Evolutionary conservation across 2,888 invertebrate species (phyloP).

Genomic region (Cataglyphis albicans): DNA sequence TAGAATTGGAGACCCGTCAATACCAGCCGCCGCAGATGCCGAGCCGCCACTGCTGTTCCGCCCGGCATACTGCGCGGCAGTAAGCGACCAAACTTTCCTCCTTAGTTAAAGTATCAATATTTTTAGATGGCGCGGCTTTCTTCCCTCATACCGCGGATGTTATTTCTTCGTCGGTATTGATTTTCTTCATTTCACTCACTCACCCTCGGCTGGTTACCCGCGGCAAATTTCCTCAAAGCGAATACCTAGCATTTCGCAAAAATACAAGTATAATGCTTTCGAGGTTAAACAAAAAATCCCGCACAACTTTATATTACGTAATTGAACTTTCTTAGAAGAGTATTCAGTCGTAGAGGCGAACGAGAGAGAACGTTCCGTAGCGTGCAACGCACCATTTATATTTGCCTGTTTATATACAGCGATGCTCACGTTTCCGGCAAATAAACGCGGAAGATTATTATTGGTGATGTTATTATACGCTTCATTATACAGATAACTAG

Average conservation of each 20-base stretch:
- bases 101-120: constrained; percentile 84
- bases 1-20: constrained; percentile 82
- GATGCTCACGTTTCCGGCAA: constrained; percentile 15
- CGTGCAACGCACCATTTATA: background rate
- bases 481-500: constrained; percentile 11
- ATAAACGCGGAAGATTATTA: constrained; percentile 3
- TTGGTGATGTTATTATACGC: background rate
- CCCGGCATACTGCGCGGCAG: constrained; percentile 37
- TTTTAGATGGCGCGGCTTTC: constrained; percentile 79
- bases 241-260: constrained; percentile 50
- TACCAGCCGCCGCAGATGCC: constrained; percentile 80
- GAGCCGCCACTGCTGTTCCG: constrained; percentile 59
- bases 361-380: background rate
- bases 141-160: constrained; percentile 77
- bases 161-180: constrained; percentile 78
- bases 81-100: constrained; percentile 79
- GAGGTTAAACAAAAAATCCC: constrained; percentile 60
- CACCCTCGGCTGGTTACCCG: background rate
- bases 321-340: constrained; percentile 36
- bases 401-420: background rate
- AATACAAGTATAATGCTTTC: constrained; percentile 40
- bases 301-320: constrained; percentile 48
- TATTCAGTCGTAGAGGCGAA: background rate
- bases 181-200: constrained; percentile 74
- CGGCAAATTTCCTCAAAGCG: constrained; percentile 28